These are phyloP conservation scores for Agrochola lychnidis DNA, from an alignment of 2,888 invertebrate species.

Conservation along the genomic window DNA sequence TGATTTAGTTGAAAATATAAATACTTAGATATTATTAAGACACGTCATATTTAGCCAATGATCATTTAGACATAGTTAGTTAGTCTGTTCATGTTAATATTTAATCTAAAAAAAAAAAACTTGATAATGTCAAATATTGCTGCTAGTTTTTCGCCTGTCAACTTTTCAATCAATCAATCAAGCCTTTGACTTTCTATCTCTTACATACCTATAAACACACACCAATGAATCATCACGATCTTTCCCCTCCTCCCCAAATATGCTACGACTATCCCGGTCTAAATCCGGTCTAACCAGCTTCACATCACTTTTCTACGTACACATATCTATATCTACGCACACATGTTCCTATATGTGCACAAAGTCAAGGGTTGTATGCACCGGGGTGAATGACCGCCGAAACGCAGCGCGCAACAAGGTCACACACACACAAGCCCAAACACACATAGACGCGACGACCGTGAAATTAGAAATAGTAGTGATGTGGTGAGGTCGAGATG, in stretches of 20 bases:
- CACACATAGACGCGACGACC: conserved; percentile 82
- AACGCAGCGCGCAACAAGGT: conserved; percentile 87
- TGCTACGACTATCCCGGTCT: conserved; percentile 37
- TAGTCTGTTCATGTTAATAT: not conserved
- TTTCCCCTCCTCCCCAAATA: not conserved
- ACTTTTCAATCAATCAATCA: not conserved
- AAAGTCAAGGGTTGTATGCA: conserved; percentile 89
- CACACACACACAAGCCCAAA: conserved; percentile 86
- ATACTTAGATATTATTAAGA: too few species aligned
- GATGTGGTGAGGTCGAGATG: conserved; percentile 66
- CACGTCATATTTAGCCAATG: too few species aligned
- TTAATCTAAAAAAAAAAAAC: not conserved
- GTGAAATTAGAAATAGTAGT: conserved; percentile 89
- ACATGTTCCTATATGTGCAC: conserved; percentile 66
- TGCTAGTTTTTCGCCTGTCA: not conserved
- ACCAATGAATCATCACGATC: not conserved
- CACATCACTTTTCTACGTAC: conserved; percentile 49
- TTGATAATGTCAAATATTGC: not conserved
- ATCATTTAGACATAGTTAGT: not conserved
- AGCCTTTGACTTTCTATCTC: not conserved
- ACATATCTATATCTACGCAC: conserved; percentile 34
- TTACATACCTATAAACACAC: not conserved
- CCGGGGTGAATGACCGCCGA: conserved; percentile 88
- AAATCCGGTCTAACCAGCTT: conserved; percentile 52
- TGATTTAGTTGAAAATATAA: too few species aligned